Evolutionary conservation across 2,888 invertebrate species (phyloP).

Genomic region (Rhagium mordax): DNA sequence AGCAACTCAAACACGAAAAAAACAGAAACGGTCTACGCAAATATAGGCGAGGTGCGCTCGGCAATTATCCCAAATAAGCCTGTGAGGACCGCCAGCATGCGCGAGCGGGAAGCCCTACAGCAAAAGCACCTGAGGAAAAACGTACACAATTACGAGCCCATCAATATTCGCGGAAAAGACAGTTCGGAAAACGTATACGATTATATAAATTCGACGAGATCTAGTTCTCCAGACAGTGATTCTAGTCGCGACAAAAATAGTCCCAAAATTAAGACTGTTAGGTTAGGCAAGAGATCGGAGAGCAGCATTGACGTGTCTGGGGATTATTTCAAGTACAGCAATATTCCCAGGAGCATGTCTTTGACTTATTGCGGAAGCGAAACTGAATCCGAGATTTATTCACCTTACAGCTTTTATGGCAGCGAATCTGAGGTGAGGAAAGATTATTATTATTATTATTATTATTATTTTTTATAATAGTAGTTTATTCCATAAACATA

Average conservation of each 20-base stretch:
- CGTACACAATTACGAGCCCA: constrained; percentile 62
- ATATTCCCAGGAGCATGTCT: constrained; percentile 77
- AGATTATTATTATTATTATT: too few relatives aligned
- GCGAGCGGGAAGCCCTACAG: constrained; percentile 81
- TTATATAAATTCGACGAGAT: constrained; percentile 77
- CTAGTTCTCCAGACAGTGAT: constrained; percentile 80
- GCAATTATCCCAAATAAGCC: constrained; percentile 85
- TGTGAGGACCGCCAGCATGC: constrained; percentile 89
- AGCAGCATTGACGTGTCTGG: constrained; percentile 71
- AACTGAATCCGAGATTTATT: constrained; percentile 87
- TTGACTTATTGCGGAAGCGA: constrained; percentile 89
- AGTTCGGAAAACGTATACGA: constrained; percentile 76
- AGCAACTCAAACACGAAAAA: constrained; percentile 56
- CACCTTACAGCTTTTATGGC: constrained; percentile 85
- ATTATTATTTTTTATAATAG: too few relatives aligned
- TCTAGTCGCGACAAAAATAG: constrained; percentile 72
- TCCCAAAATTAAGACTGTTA: constrained; percentile 65
- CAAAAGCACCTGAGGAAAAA: constrained; percentile 68
- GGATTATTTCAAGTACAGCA: constrained; percentile 76
- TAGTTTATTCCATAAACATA: too few relatives aligned
- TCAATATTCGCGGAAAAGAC: constrained; percentile 58
- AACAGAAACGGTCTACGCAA: constrained; percentile 82
- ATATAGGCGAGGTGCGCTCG: constrained; percentile 88
- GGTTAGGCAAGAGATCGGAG: constrained; percentile 70
- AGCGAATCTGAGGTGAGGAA: constrained; percentile 72